Conservation (phyloP, 2,888 invertebrate genomes). For the Ochropleura plecta region DNA sequence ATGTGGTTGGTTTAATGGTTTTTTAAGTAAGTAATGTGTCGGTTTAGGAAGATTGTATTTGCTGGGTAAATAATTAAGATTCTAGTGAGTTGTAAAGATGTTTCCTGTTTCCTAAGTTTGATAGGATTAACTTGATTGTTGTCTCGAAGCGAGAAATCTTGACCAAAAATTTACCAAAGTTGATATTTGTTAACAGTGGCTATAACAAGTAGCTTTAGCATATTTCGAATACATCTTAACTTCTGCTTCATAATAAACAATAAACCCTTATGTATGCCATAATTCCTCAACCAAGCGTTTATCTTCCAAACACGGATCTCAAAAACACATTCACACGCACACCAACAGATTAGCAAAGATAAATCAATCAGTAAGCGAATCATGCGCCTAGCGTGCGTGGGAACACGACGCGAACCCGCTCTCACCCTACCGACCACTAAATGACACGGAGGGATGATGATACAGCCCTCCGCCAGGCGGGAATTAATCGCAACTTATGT, state of each 20-base stretch:
- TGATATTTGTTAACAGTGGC: not conserved
- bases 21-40: conserved; percentile 42
- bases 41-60: not conserved
- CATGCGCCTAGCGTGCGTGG: conserved; percentile 70
- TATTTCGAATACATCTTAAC: not conserved
- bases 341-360: conserved; percentile 59
- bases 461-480: conserved; percentile 41
- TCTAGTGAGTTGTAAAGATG: not conserved
- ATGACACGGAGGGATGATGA: conserved; percentile 42
- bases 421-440: conserved; percentile 53
- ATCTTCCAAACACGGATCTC: conserved; percentile 10
- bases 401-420: conserved; percentile 68
- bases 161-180: not conserved
- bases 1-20: conserved; percentile 48
- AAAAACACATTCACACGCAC: conserved; percentile 36
- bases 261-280: too few species aligned
- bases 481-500: conserved; percentile 65
- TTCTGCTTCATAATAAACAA: not conserved
- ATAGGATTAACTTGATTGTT: not conserved
- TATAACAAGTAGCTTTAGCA: not conserved
- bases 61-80: not conserved
- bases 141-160: too few species aligned
- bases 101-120: not conserved
- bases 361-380: conserved; percentile 62
- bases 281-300: not conserved